These are phyloP conservation scores for Daktulosphaira vitifoliae DNA, from an alignment of 1,140 invertebrate species.

Conservation along the genomic window DNA sequence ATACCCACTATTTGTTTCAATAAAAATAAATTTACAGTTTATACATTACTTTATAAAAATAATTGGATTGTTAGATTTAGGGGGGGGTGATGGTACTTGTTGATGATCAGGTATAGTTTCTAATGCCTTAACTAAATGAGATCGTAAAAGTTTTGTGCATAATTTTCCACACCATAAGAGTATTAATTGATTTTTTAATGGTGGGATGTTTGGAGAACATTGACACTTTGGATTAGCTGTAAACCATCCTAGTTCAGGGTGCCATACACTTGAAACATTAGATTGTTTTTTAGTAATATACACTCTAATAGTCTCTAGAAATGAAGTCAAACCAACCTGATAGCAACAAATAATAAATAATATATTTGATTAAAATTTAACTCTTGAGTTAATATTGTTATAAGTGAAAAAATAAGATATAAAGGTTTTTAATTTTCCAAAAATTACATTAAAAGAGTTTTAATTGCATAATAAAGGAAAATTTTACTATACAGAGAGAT, in stretches of 20 bases:
- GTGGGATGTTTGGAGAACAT: slow-evolving; percentile 27
- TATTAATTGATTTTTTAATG: slow-evolving; percentile 21
- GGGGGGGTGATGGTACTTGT: slow-evolving; percentile 23
- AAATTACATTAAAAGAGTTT: too few species aligned
- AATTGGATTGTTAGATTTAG: slow-evolving; percentile 26
- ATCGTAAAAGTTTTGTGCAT: slow-evolving; percentile 11
- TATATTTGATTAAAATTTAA: too few species aligned
- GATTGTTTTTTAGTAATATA: slow-evolving; percentile 21
- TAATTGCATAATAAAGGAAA: too few species aligned
- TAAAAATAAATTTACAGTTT: too few species aligned
- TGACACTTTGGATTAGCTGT: slow-evolving; percentile 25
- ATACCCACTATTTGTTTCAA: too few species aligned
- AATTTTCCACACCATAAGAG: slow-evolving; percentile 27
- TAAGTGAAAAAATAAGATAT: too few species aligned
- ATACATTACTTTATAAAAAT: slow-evolving; percentile 8
- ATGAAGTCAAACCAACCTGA: slow-evolving; percentile 19
- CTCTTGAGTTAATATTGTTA: too few species aligned
- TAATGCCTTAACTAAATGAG: slow-evolving; percentile 16
- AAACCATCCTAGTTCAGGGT: slow-evolving; percentile 28
- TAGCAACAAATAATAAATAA: background rate
- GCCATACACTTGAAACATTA: slow-evolving; percentile 23
- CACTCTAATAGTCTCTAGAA: slow-evolving; percentile 20
- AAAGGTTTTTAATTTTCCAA: too few species aligned
- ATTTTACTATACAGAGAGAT: too few species aligned
- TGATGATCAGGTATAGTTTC: slow-evolving; percentile 17